Percentiles rank a stretch among this genome's conserved stretches.
These are phyloP conservation scores for Xiphophorus maculatus DNA, from an alignment of 2,113 vertebrate genomes.

Conservation along the genomic window DNA sequence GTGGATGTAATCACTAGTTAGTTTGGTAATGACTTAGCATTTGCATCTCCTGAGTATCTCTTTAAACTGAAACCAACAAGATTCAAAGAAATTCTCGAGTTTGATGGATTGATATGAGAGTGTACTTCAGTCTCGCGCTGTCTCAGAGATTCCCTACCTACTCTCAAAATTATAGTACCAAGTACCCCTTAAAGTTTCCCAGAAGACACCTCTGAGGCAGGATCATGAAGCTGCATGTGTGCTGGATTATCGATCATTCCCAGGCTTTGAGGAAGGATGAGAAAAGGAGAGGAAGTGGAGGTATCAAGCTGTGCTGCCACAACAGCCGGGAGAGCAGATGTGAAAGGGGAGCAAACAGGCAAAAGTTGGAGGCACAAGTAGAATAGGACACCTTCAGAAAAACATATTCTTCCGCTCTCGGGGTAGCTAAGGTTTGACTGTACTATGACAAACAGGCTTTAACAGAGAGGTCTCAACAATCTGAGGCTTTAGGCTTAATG, in stretches of 20 bases:
- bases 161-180: conserved; percentile 48
- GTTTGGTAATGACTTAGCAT: conserved; percentile 35
- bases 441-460: background rate
- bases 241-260: conserved; percentile 71
- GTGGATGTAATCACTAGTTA: conserved; percentile 19
- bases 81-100: conserved; percentile 45
- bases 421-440: background rate
- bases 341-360: conserved; percentile 31
- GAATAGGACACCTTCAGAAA: conserved; percentile 9
- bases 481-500: background rate
- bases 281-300: conserved; percentile 30
- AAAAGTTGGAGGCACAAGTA: conserved; percentile 12
- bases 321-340: conserved; percentile 32
- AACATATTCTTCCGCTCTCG: background rate
- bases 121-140: conserved; percentile 17
- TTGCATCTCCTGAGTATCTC: conserved; percentile 1
- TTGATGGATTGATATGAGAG: conserved; percentile 28
- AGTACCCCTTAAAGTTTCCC: conserved; percentile 54
- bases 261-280: conserved; percentile 63
- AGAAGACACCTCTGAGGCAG: conserved; percentile 44
- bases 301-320: conserved; percentile 57
- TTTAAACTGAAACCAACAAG: conserved; percentile 10
- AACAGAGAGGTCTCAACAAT: background rate
- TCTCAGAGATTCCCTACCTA: conserved; percentile 15
- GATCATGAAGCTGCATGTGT: conserved; percentile 51